These are phyloP conservation scores for Agapetus fuscipes DNA, from an alignment of 2,888 invertebrate genomes.

Conservation along the genomic window DNA sequence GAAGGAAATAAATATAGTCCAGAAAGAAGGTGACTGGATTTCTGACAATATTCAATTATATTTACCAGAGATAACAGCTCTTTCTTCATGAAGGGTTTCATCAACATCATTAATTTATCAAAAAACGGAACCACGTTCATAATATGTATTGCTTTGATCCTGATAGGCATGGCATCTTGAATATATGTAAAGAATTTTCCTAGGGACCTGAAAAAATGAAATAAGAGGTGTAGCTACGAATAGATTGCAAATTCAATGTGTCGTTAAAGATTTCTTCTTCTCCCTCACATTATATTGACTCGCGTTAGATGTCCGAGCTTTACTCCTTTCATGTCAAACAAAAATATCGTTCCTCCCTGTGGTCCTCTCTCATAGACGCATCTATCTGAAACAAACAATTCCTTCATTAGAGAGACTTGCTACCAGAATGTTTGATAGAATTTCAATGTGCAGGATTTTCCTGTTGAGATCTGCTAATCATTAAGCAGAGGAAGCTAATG, in stretches of 20 bases:
- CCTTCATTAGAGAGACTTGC: too few relatives aligned
- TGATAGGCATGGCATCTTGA: slow-evolving; percentile 58
- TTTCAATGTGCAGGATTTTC: too few relatives aligned
- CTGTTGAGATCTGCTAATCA: too few relatives aligned
- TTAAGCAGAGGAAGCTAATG: too few relatives aligned
- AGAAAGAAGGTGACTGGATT: too few relatives aligned
- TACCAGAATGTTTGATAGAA: too few relatives aligned
- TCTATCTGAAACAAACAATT: slow-evolving; percentile 40
- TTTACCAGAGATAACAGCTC: slow-evolving; percentile 45
- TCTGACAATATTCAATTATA: too few relatives aligned
- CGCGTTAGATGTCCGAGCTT: slow-evolving; percentile 49
- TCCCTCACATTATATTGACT: slow-evolving; percentile 43
- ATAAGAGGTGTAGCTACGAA: slow-evolving; percentile 2
- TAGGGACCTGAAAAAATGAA: slow-evolving; percentile 35
- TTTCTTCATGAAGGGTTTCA: slow-evolving; percentile 51
- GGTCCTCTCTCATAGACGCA: slow-evolving; percentile 49
- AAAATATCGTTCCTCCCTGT: slow-evolving; percentile 51
- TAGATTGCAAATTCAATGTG: not conserved
- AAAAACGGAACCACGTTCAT: slow-evolving; percentile 51
- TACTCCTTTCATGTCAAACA: slow-evolving; percentile 60
- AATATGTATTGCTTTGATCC: slow-evolving; percentile 56
- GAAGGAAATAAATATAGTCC: too few relatives aligned
- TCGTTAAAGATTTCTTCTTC: not conserved
- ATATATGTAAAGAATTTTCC: slow-evolving; percentile 57
- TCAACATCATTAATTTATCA: slow-evolving; percentile 47